Percentiles rank a stretch among this genome's conserved stretches.
phyloP scores from a whole-genome alignment of 2,797 vertebrate genomes.

The Lacerta bilineata region DNA sequence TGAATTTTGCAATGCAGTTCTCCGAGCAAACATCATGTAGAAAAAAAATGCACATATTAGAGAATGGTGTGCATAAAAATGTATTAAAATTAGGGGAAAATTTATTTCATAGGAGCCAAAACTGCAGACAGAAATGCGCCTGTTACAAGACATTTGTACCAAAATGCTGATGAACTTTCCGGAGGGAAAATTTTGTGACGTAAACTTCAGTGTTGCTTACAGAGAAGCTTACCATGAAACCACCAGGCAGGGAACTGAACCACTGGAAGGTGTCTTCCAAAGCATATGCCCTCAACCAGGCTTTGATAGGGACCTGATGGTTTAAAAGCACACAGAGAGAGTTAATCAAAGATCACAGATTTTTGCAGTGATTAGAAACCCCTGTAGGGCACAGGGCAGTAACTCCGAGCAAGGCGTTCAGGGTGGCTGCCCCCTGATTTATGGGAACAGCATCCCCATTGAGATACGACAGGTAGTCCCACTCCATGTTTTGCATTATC shows the following conservation, averaged over 20 bases:
- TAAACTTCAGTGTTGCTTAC: fast-evolving
- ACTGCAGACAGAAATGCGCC: no score
- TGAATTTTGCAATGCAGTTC: no score
- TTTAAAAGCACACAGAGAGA: not conserved
- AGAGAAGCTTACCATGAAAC: conserved; percentile 81
- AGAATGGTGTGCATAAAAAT: no score
- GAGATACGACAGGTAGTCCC: not conserved
- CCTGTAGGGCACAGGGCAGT: not conserved
- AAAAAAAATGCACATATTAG: no score
- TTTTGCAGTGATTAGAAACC: not conserved
- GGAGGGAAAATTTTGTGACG: not conserved
- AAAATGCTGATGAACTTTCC: no score
- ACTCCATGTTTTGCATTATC: no score
- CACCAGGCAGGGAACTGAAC: conserved; percentile 86
- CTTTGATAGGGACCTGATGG: conserved; percentile 84
- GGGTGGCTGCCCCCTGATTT: not conserved
- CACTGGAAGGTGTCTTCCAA: conserved; percentile 83
- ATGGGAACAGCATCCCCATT: not conserved
- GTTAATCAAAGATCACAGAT: not conserved
- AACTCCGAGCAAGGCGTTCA: not conserved
- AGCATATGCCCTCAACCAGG: conserved; percentile 85
- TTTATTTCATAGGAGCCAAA: no score
- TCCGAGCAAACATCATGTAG: no score
- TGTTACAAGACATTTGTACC: no score
- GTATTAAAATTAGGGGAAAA: no score